Percentiles rank a stretch among this genome's conserved stretches.
Evolutionary conservation across 1,140 invertebrate species (phyloP).

Genomic region (Drosophila equinoxialis): DNA sequence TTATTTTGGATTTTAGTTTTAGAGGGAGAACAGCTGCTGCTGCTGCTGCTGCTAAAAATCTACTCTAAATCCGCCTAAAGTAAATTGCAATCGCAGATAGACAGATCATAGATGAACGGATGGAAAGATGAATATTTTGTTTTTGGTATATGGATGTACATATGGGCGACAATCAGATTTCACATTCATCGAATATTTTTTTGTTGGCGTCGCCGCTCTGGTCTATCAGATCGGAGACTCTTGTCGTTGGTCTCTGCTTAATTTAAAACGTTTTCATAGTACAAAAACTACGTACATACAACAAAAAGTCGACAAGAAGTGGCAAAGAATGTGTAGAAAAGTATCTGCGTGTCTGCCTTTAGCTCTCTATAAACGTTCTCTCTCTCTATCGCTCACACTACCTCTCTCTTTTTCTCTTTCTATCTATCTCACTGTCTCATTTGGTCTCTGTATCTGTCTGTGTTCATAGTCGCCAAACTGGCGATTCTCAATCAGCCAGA

Average conservation of each 20-base stretch:
- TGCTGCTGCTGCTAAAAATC: not conserved
- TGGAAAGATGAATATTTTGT: constrained; percentile 23
- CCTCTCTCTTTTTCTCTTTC: constrained; percentile 3
- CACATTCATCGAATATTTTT: constrained; percentile 74
- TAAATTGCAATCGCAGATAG: constrained; percentile 18
- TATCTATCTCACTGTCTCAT: not conserved
- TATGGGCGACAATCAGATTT: constrained; percentile 41
- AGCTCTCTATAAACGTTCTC: not conserved
- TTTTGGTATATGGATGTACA: not conserved
- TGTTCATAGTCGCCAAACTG: constrained; percentile 69
- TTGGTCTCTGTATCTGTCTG: constrained; percentile 25
- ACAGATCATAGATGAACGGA: constrained; percentile 9
- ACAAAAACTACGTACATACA: constrained; percentile 45
- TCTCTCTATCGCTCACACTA: not conserved
- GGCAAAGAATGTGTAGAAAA: constrained; percentile 68
- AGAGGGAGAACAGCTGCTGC: constrained; percentile 51
- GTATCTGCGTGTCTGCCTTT: constrained; percentile 47
- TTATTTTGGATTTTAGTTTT: not conserved
- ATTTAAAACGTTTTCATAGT: constrained; percentile 74
- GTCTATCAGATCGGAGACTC: constrained; percentile 60
- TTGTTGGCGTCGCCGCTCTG: constrained; percentile 65
- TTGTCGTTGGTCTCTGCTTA: constrained; percentile 55
- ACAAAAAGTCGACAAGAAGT: constrained; percentile 41
- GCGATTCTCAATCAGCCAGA: constrained; percentile 77
- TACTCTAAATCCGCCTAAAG: not conserved